These are phyloP conservation scores for Lydus trimaculatus DNA, from an alignment of 2,888 invertebrate species.

Conservation along the genomic window DNA sequence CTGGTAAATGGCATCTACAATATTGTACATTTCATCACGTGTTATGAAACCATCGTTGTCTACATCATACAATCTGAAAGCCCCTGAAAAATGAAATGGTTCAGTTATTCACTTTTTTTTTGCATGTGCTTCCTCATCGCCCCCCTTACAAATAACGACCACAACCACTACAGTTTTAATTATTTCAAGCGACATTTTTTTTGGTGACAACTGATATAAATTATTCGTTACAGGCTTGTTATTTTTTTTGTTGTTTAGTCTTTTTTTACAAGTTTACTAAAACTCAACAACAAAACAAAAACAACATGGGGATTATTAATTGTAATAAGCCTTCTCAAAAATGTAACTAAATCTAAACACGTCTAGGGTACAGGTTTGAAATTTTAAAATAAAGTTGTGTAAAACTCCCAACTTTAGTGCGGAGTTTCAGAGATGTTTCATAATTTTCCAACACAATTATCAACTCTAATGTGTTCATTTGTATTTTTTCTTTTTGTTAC, in stretches of 20 bases:
- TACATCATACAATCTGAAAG: constrained; percentile 93
- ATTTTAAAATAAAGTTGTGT: neutral
- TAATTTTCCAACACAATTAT: neutral
- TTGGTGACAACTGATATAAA: neutral
- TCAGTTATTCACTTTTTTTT: neutral
- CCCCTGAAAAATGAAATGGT: constrained; percentile 74
- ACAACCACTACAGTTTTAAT: neutral
- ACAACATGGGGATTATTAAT: neutral
- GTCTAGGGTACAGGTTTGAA: neutral
- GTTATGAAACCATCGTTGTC: constrained; percentile 97
- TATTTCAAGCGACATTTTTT: neutral
- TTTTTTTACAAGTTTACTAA: too few relatives aligned
- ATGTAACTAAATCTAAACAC: neutral
- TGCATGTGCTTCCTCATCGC: neutral
- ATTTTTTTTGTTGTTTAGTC: neutral
- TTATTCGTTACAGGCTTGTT: neutral
- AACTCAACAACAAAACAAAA: neutral
- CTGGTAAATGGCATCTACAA: constrained; percentile 96
- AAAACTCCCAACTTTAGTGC: too few relatives aligned
- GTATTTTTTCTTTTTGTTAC: too few relatives aligned
- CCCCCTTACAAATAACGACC: neutral
- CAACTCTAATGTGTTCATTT: neutral
- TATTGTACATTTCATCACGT: constrained; percentile 95
- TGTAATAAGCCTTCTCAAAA: neutral
- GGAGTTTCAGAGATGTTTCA: neutral